Conservation (phyloP, 2,113 vertebrate genomes). For the Gnathochromis pfefferi region DNA sequence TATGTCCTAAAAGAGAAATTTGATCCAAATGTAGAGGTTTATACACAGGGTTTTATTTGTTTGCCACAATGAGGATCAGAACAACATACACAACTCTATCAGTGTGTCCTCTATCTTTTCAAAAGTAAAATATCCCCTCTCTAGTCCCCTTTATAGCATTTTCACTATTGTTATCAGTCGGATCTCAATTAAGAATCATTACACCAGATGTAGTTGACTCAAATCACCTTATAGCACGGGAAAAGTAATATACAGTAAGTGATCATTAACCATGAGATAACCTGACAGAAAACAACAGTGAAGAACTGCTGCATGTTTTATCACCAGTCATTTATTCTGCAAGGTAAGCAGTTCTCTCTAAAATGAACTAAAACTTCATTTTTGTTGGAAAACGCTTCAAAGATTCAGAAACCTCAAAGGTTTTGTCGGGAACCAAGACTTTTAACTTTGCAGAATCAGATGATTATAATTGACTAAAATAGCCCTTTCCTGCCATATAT, state of each 20-base stretch:
- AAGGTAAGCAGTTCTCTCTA: neutral
- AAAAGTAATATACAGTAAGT: neutral
- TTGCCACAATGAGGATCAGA: neutral
- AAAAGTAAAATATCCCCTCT: neutral
- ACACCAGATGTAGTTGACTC: neutral
- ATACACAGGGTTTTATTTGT: neutral
- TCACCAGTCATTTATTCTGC: neutral
- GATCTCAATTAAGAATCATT: neutral
- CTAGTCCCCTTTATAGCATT: neutral
- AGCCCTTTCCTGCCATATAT: conserved; percentile 31
- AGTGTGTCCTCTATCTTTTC: neutral
- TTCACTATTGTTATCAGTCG: neutral
- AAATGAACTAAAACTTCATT: neutral
- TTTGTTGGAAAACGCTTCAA: neutral
- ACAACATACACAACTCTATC: neutral
- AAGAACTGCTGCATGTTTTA: neutral
- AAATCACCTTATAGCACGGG: neutral
- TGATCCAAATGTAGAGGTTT: neutral
- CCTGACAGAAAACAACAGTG: neutral
- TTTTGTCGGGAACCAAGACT: neutral
- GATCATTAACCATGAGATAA: neutral
- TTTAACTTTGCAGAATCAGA: conserved; percentile 26
- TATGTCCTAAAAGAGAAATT: neutral
- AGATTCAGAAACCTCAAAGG: neutral
- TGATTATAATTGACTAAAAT: conserved; percentile 43